phyloP scores from a whole-genome alignment of 2,888 invertebrate species.

The Ernsta delagoae region DNA sequence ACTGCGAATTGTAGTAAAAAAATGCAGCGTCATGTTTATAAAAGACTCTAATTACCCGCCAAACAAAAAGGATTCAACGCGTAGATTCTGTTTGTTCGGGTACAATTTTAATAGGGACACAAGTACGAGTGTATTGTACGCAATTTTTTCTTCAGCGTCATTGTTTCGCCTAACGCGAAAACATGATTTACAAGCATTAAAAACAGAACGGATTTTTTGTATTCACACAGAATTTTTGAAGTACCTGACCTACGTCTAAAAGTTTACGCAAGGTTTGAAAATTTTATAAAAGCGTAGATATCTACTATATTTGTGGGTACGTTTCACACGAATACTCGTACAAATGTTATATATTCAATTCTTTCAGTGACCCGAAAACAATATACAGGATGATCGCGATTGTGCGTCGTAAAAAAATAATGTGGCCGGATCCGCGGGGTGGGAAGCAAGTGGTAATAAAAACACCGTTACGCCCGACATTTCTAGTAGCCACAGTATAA shows the following conservation, averaged over 20 bases:
- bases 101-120: slow-evolving; percentile 33
- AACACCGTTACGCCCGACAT: slow-evolving; percentile 46
- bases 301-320: slow-evolving; percentile 9
- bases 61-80: slow-evolving; percentile 38
- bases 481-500: slow-evolving; percentile 64
- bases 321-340: slow-evolving; percentile 26
- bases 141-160: slow-evolving; percentile 16
- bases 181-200: neutral
- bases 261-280: slow-evolving; percentile 9
- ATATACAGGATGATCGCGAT: slow-evolving; percentile 37
- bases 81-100: slow-evolving; percentile 29
- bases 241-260: no score
- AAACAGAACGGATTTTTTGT: neutral
- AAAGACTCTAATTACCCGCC: slow-evolving; percentile 39
- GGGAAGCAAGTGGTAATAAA: slow-evolving; percentile 36
- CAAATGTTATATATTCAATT: slow-evolving; percentile 35
- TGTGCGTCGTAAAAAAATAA: slow-evolving; percentile 34
- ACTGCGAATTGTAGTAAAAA: slow-evolving; percentile 31
- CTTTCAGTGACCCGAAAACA: slow-evolving; percentile 35
- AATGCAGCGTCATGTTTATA: slow-evolving; percentile 35
- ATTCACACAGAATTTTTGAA: no score
- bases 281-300: slow-evolving; percentile 8
- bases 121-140: slow-evolving; percentile 24
- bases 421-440: slow-evolving; percentile 28
- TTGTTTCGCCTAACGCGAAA: slow-evolving; percentile 4